phyloP scores from a whole-genome alignment of 2,888 invertebrate genomes.

The Mesorhabditis sp. region DNA sequence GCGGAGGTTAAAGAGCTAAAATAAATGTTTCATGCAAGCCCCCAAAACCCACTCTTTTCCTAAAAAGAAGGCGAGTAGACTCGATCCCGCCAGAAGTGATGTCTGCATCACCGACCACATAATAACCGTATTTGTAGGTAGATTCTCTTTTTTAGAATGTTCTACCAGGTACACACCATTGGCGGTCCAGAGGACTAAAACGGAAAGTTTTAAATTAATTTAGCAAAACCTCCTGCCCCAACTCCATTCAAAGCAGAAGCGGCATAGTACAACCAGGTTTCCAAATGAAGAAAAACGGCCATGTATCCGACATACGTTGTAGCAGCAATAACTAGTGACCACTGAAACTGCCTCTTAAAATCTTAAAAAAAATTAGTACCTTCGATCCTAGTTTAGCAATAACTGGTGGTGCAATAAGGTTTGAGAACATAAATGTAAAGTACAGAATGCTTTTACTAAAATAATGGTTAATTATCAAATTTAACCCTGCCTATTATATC shows the following conservation, averaged over 20 bases:
- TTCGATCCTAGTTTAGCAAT: neutral
- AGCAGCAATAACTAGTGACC: neutral
- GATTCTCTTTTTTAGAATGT: neutral
- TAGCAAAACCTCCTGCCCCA: neutral
- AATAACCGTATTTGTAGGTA: neutral
- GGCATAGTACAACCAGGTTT: neutral
- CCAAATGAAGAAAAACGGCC: neutral
- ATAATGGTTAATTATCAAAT: neutral
- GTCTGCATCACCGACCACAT: conserved; percentile 1
- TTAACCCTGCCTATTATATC: neutral
- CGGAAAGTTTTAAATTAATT: no score
- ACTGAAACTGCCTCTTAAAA: neutral
- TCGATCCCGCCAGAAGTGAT: neutral
- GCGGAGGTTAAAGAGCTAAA: neutral
- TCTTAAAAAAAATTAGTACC: neutral
- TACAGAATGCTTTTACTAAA: neutral
- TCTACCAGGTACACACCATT: neutral
- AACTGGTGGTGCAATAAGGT: neutral
- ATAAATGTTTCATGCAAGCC: neutral
- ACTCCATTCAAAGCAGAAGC: conserved; percentile 2
- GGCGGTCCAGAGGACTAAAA: neutral
- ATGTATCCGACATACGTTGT: neutral
- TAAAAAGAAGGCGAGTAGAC: neutral
- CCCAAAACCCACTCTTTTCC: neutral
- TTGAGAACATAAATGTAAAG: conserved; percentile 4